These are phyloP conservation scores for Trichonephila clavata DNA, from an alignment of 1,140 invertebrate species.

Conservation along the genomic window DNA sequence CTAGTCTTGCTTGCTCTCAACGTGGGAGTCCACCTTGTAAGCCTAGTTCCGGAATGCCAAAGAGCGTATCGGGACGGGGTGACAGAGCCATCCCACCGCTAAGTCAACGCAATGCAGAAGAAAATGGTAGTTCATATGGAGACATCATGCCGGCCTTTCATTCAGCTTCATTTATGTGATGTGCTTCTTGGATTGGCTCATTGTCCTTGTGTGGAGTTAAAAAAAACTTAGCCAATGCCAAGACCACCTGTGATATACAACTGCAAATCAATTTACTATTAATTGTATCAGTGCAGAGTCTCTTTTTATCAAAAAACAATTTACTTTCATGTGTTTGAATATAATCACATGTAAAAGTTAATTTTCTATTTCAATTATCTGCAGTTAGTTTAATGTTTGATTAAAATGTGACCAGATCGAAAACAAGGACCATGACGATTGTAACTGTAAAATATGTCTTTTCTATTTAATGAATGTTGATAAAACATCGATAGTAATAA, in stretches of 20 bases:
- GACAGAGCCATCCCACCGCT: conserved; percentile 30
- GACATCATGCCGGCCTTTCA: conserved; percentile 70
- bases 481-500: conserved; percentile 55
- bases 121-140: conserved; percentile 60
- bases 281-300: conserved; percentile 47
- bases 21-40: conserved; percentile 33
- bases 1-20: conserved; percentile 50
- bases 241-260: conserved; percentile 71
- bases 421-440: conserved; percentile 45
- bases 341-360: conserved; percentile 52
- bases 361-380: conserved; percentile 53
- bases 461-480: conserved; percentile 56
- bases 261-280: conserved; percentile 60
- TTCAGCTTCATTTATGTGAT: conserved; percentile 68
- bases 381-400: conserved; percentile 3
- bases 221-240: conserved; percentile 10
- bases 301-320: conserved; percentile 50
- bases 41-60: background rate
- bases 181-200: conserved; percentile 23
- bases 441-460: conserved; percentile 42
- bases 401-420: conserved; percentile 34
- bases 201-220: background rate
- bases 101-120: conserved; percentile 66
- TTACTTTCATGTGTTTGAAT: conserved; percentile 54
- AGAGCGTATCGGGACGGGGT: background rate